These are phyloP conservation scores for Momotus momota DNA, from an alignment of 2,797 vertebrate genomes.

Conservation along the genomic window DNA sequence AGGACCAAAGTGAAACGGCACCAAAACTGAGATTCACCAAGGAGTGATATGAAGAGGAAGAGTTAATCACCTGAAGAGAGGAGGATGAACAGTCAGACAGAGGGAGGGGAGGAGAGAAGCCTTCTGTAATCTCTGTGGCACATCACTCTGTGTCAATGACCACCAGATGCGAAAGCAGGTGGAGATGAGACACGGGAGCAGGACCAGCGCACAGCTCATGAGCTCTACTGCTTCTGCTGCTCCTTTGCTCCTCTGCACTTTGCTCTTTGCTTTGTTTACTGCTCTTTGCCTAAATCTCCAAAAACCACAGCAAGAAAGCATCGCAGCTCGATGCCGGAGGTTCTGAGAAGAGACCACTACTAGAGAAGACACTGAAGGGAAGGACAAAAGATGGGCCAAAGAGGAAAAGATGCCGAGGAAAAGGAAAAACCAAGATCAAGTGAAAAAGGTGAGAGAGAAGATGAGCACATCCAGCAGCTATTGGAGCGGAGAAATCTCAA, in stretches of 20 bases:
- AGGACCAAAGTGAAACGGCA: background rate
- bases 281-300: background rate
- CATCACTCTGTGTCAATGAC: background rate
- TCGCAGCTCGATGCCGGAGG: rapidly evolving
- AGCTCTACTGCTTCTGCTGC: rapidly evolving
- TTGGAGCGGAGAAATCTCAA: background rate
- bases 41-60: background rate
- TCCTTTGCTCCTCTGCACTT: background rate
- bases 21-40: background rate
- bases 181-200: background rate
- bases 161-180: background rate
- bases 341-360: background rate
- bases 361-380: background rate
- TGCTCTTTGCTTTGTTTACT: background rate
- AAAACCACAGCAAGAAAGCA: rapidly evolving
- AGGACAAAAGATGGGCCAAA: background rate
- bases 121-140: no score
- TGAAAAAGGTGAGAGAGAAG: background rate
- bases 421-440: background rate
- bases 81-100: background rate
- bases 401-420: background rate
- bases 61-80: background rate
- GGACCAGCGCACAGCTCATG: rapidly evolving
- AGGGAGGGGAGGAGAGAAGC: background rate
- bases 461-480: background rate